Evolutionary conservation across 2,113 vertebrate species (phyloP), one percentile per base, ranked within the genome.

Genomic region (Gambusia holbrooki): DNA sequence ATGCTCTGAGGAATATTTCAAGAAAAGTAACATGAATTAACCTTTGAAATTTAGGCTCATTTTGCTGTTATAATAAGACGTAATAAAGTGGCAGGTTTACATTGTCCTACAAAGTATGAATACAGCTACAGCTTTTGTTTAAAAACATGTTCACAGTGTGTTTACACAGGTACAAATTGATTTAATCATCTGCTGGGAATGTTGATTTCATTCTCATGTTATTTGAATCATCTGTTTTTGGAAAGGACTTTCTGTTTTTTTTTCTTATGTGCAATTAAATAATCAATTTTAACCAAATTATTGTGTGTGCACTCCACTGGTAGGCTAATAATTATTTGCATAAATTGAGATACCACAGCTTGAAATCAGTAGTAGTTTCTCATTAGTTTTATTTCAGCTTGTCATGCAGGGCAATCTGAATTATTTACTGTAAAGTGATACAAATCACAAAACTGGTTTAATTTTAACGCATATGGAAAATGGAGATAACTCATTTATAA

Each of bases 361-460:
- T 17, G 63, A 5, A 70, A n/a, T 66, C 35, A 72, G 30, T 71
- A 28, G 33, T 6, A 15, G 45, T 30, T 76, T 76, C 32, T 58
- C 45, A 74, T 71, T 2, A 70, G 69, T 80, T 73, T 5, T 30
- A 25, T 51, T 28, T 33, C 13, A 42, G 60, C 63, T 74, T 79
- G 60, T 79, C 19, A 83, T 29, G 77, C n/a, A 71, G 12, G 62
- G 30, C 28, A 29, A 29, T 48, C 13, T 45, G n/a, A 69, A 58
- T 58, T 30, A 48, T 40, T 29, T 19, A n/a, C 1, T 63, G 22
- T 25, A 10, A 25, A 8, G 48, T 29, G 45, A 32, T 17, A 69
- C 4, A 13, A 58, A 74, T 68, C 19, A 70, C 5, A 4, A 42
- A 68, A 68, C 32, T 40, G 27, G 45, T 25, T 29, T 33, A 15